Evolutionary conservation across 2,797 vertebrate genomes (phyloP).

Genomic region (Zalophus californianus): DNA sequence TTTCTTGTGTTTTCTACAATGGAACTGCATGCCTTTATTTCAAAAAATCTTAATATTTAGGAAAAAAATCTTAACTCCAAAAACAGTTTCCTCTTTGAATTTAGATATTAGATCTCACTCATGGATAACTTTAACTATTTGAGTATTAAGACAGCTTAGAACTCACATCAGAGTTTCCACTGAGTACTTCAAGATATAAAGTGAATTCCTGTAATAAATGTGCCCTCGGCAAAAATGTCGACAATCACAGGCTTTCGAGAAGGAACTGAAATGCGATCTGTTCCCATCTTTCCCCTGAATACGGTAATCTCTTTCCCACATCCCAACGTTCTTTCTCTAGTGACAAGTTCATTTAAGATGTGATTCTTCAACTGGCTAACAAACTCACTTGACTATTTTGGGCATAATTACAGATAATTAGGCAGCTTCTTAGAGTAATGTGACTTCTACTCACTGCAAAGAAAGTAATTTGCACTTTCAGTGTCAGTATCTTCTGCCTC

Average conservation of each 20-base stretch:
- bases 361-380: constrained; percentile 58
- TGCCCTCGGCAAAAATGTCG: neutral
- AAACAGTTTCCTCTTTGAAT: neutral
- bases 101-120: neutral
- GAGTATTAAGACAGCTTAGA: neutral
- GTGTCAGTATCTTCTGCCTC: neutral
- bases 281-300: neutral
- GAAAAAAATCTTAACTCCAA: neutral
- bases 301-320: neutral
- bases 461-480: constrained; percentile 50
- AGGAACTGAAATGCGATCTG: neutral
- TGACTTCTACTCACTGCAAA: constrained; percentile 52
- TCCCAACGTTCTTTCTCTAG: neutral
- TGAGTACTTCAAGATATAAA: neutral
- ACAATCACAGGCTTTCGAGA: neutral
- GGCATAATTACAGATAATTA: constrained; percentile 75
- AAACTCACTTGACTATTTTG: constrained; percentile 68
- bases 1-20: neutral
- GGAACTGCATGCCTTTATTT: neutral
- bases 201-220: neutral
- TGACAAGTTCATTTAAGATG: constrained; percentile 54
- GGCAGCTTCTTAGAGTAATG: constrained; percentile 54
- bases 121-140: neutral
- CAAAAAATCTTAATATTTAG: neutral
- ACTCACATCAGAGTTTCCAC: neutral